Conservation (phyloP, 2,888 invertebrate species). For the Conops quadrifasciatus region DNA sequence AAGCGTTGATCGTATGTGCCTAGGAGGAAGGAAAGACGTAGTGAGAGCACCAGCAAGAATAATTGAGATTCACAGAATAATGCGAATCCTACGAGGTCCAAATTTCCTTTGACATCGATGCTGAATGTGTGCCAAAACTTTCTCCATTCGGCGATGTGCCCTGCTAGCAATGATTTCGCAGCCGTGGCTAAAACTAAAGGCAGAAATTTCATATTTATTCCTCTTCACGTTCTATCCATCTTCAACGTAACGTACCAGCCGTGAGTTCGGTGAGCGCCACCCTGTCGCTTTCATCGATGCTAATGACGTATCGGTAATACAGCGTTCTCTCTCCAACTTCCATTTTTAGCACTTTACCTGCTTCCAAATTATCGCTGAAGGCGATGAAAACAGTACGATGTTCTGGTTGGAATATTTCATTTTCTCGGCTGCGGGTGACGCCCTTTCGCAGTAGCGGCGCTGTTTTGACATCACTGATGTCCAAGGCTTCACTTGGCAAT, state of each 20-base stretch:
- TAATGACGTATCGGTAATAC: slow-evolving; percentile 68
- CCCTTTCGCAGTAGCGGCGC: slow-evolving; percentile 47
- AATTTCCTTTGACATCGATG: slow-evolving; percentile 67
- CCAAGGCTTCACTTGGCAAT: neutral
- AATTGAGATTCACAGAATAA: neutral
- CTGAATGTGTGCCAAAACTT: slow-evolving; percentile 67
- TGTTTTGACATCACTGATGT: neutral
- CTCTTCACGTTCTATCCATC: too few species aligned
- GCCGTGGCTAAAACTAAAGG: slow-evolving; percentile 1
- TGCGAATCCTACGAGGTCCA: slow-evolving; percentile 64
- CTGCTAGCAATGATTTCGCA: slow-evolving; percentile 54
- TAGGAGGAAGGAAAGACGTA: slow-evolving; percentile 14
- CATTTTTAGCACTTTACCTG: slow-evolving; percentile 48
- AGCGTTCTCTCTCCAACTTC: slow-evolving; percentile 47
- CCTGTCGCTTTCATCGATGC: slow-evolving; percentile 67
- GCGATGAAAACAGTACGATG: slow-evolving; percentile 51
- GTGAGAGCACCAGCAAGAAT: neutral
- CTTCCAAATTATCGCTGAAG: slow-evolving; percentile 52
- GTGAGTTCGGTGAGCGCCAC: slow-evolving; percentile 65
- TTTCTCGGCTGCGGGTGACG: slow-evolving; percentile 55
- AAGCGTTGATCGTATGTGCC: slow-evolving; percentile 66
- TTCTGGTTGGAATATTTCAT: slow-evolving; percentile 51
- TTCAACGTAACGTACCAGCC: slow-evolving; percentile 49
- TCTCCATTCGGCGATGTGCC: slow-evolving; percentile 67
- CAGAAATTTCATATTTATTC: too few species aligned